A percentile compares a stretch with the other conserved stretches of the same genome.
Conservation (phyloP, 1,140 invertebrate genomes). For the Steinernema feltiae region DNA sequence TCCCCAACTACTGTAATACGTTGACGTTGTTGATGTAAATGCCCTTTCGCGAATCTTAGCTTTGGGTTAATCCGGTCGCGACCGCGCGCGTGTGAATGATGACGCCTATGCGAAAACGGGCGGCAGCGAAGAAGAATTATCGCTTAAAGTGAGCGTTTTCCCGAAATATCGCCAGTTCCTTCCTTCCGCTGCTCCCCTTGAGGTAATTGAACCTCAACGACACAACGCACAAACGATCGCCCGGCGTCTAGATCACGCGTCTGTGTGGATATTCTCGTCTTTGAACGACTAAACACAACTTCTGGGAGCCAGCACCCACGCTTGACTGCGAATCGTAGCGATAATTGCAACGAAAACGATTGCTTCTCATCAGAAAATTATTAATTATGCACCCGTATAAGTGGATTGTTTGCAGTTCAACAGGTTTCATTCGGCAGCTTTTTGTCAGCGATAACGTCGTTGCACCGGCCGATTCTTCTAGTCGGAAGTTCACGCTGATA, state of each 20-base stretch:
- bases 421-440: constrained; percentile 21
- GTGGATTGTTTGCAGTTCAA: not conserved
- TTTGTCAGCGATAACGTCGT: constrained; percentile 30
- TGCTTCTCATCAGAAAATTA: too few relatives aligned
- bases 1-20: too few relatives aligned
- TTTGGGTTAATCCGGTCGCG: too few relatives aligned
- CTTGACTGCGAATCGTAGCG: too few relatives aligned
- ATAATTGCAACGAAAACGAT: too few relatives aligned
- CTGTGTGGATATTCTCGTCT: not conserved
- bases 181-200: not conserved
- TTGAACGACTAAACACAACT: too few relatives aligned
- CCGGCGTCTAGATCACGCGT: not conserved
- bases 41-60: not conserved
- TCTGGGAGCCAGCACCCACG: too few relatives aligned
- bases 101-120: not conserved
- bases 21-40: not conserved
- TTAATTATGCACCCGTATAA: not conserved
- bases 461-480: constrained; percentile 11
- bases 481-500: constrained; percentile 18
- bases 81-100: too few relatives aligned
- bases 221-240: not conserved
- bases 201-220: not conserved
- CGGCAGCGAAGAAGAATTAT: not conserved
- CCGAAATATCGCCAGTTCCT: not conserved
- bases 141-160: not conserved